phyloP scores from a whole-genome alignment of 1,140 invertebrate genomes.

The Fopius arisanus region DNA sequence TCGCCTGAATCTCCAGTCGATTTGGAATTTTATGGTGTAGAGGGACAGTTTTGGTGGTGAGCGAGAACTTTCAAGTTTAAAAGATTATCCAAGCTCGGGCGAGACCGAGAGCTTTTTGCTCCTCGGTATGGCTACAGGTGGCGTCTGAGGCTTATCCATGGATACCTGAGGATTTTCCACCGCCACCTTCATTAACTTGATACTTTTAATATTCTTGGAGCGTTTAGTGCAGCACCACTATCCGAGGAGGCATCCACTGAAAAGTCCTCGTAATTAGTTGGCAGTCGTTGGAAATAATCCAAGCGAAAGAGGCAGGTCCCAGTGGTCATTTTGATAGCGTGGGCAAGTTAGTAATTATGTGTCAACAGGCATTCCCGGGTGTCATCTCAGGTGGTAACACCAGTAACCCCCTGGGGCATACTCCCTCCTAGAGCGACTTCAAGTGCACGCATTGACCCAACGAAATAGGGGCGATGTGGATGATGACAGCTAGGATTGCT shows the following conservation, averaged over 20 bases:
- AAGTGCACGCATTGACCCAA: not conserved
- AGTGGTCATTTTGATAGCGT: constrained; percentile 8
- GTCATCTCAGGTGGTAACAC: constrained; percentile 7
- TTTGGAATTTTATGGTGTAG: no score
- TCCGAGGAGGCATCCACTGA: not conserved
- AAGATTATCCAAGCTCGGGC: not conserved
- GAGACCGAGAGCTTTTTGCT: not conserved
- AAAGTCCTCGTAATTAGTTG: not conserved
- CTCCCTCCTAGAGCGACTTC: not conserved
- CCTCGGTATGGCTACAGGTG: not conserved
- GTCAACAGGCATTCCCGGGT: constrained; percentile 12
- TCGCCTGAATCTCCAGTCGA: no score
- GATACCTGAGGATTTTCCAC: not conserved
- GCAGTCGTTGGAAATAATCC: not conserved
- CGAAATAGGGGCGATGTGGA: not conserved
- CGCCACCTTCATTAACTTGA: not conserved
- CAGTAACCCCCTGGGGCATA: not conserved
- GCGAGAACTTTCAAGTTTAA: no score
- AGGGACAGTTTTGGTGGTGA: no score
- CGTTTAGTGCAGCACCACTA: not conserved
- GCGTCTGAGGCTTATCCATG: not conserved
- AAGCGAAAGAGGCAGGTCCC: not conserved
- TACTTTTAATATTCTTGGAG: not conserved
- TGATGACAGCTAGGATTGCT: not conserved
- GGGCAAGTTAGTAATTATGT: constrained; percentile 3